Base-by-base conservation (phyloP, 2,888 invertebrate genomes). In the Conops quadrifasciatus region DNA sequence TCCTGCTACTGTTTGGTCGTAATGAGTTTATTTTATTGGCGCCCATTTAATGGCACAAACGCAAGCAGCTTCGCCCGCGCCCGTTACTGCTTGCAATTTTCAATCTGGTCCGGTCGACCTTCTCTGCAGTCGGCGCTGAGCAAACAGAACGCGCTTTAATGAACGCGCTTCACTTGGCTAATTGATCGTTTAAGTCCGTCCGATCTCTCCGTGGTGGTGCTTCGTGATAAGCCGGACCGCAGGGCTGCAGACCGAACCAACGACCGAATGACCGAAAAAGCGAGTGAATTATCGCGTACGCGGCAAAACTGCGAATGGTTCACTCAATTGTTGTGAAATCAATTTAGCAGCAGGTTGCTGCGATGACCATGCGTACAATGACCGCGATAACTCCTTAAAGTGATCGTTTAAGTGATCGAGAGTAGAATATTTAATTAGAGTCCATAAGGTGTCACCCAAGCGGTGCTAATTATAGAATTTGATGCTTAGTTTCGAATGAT, bases 11-110 rank as follows among this genome's bases (percentile, higher is more conserved):
- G 45, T 30, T 53, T 11, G 36, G 62, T 70, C 72, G 75, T 77
- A 78, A 78, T 72, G 77, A 78, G 74, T 74, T 77, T 74, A 75
- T 77, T 76, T 77, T 73, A 75, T 76, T 73, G 77, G 77, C 76
- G 76, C 75, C 77, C 73, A 65, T 62, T 66, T 70, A 36, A 36
- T 24, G 13, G n/a, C 15, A 43, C 15, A 15, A 56, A 56, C 24
- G 24, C 26, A 9, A 36, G 11, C 26, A 26, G 26, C 56, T 24
- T 63, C 47, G 43, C 67, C 24, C n/a, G 65, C 24, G n/a, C 16
- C n/a, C 7, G 26, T n/a, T 51, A 11, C 3, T 21, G 30, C 62
- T 62, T 9, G 36, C 5, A 4, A 9, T 9, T 4, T 36, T 36
- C 36, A 9, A 7, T 36, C 36, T 36, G 36, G 36, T 9, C 9